Conservation (phyloP, 2,888 invertebrate genomes). For the Epinotia nisella region DNA sequence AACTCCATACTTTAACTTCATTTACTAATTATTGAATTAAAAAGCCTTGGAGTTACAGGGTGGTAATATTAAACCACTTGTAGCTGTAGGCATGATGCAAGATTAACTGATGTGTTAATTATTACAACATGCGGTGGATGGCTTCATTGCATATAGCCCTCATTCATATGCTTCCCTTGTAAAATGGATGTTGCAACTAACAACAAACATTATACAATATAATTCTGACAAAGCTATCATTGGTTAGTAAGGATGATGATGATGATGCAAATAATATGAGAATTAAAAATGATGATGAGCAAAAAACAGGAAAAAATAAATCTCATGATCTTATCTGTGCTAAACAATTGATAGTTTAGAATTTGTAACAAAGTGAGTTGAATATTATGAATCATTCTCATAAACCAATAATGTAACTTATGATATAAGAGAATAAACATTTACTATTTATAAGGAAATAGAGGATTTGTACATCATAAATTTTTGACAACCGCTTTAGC, state of each 20-base stretch:
- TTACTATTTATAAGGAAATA: not conserved
- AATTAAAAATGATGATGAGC: not conserved
- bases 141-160: not conserved
- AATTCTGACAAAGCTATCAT: not conserved
- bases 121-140: constrained; percentile 3
- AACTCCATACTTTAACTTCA: not conserved
- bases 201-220: not conserved
- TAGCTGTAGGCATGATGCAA: not conserved
- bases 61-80: not conserved
- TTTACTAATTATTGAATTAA: not conserved
- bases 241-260: not conserved
- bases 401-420: not conserved
- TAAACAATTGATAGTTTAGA: not conserved
- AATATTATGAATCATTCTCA: not conserved
- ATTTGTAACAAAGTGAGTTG: no score
- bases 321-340: not conserved
- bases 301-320: not conserved
- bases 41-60: not conserved
- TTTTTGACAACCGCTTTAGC: no score
- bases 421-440: not conserved
- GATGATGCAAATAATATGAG: not conserved
- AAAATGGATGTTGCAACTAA: constrained; percentile 7
- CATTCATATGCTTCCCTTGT: constrained; percentile 16
- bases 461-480: not conserved
- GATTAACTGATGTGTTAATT: not conserved